Conservation (phyloP, 2,888 invertebrate species). For the Thymelicus acteon region DNA sequence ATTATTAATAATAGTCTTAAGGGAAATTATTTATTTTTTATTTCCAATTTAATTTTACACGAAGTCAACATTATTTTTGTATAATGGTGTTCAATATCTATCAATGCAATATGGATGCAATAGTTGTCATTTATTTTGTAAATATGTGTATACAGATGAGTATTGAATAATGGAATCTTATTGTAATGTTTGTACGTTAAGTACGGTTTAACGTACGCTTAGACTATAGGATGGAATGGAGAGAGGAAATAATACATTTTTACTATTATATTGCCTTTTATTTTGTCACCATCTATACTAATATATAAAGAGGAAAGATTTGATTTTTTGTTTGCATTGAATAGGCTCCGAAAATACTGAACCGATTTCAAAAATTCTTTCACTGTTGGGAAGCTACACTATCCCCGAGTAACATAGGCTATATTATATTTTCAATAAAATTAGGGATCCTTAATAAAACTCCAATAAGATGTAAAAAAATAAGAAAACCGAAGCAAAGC, state of each 20-base stretch:
- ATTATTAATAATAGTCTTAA: conserved; percentile 49
- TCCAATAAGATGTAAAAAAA: too few species aligned
- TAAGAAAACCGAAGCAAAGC: too few species aligned
- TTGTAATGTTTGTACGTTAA: conserved; percentile 48
- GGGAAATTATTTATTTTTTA: conserved; percentile 62
- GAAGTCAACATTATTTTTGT: conserved; percentile 48
- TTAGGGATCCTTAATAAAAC: too few species aligned
- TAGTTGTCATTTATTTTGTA: conserved; percentile 70
- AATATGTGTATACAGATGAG: conserved; percentile 77
- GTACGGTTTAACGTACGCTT: conserved; percentile 55
- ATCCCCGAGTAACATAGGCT: too few species aligned
- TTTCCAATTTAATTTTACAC: conserved; percentile 46
- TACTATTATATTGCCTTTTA: conserved; percentile 48
- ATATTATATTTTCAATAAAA: too few species aligned
- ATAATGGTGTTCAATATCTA: conserved; percentile 43
- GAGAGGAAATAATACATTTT: conserved; percentile 60
- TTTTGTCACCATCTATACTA: conserved; percentile 43
- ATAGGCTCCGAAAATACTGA: too few species aligned
- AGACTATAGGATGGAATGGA: conserved; percentile 61
- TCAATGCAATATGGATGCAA: conserved; percentile 48
- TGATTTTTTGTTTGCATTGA: too few species aligned
- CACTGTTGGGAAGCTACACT: too few species aligned
- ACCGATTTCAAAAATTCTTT: too few species aligned
- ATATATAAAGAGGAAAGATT: too few species aligned
- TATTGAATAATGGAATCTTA: conserved; percentile 56